phyloP scores from a whole-genome alignment of 2,797 vertebrate genomes.

The Taeniopygia guttata region DNA sequence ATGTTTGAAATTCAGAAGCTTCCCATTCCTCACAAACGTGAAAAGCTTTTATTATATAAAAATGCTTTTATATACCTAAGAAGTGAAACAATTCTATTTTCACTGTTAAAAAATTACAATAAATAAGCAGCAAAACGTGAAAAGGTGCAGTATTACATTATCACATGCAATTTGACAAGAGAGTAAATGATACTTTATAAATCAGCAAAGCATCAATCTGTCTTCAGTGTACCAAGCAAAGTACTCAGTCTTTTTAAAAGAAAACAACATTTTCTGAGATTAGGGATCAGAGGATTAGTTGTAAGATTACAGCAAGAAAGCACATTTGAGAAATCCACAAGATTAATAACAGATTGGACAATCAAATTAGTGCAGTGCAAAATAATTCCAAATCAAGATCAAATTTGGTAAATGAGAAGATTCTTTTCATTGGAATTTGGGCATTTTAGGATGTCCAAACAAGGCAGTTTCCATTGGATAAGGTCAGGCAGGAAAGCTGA shows the following conservation, averaged over 20 bases:
- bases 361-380: conserved; percentile 80
- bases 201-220: conserved; percentile 69
- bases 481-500: conserved; percentile 25
- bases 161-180: conserved; percentile 5
- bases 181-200: conserved; percentile 42
- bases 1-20: not conserved
- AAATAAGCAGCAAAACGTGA: not conserved
- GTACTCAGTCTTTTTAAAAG: not conserved
- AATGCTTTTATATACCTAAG: no score
- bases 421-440: conserved; percentile 50
- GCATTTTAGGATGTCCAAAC: conserved; percentile 44
- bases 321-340: conserved; percentile 71
- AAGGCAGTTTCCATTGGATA: conserved; percentile 22
- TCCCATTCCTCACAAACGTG: not conserved
- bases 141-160: not conserved
- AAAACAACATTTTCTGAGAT: conserved; percentile 66
- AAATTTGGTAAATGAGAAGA: conserved; percentile 49
- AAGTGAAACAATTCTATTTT: not conserved
- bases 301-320: conserved; percentile 99
- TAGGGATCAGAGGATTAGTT: conserved; percentile 87
- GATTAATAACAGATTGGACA: conserved; percentile 81
- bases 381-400: conserved; percentile 70
- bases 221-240: conserved; percentile 66
- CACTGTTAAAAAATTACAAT: not conserved
- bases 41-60: not conserved